Base-by-base conservation (phyloP, 2,888 invertebrate species). In the Lycia hirtaria region DNA sequence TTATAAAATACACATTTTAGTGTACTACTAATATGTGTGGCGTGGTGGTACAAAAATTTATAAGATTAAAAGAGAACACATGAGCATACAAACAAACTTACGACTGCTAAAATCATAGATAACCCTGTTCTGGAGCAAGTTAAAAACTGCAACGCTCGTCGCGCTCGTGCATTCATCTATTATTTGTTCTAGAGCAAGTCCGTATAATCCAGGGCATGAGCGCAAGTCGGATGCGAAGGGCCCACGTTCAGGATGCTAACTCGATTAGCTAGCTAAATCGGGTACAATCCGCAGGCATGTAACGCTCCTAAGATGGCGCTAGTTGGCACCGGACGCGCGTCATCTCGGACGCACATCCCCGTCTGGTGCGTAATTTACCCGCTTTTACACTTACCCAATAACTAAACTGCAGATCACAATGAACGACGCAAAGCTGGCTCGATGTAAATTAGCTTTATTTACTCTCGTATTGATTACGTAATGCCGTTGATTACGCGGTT, bases 301-400 rank as follows among this genome's bases (percentile, higher is more conserved):
- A 68, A 71, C 75, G 75, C 69, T 77, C 77, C 79, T 76, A 79
- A 83, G 79, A 83, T 78, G 83, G 83, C 74, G 75, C 72, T 74
- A 71, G 68, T 62, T 66, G 73, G 60, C 69, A 71, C 78, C 85
- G 87, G 88, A 87, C 75, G 75, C 78, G 75, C 88, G 87, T 89
- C 88, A 87, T 70, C 73, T 83, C 82, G 81, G 82, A 87, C 87
- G 87, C 81, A 87, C 86, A 85, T 88, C 87, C 89, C 85, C 80
- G 71, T 76, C 80, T 79, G 74, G 71, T 77, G 80, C 77, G 78
- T 81, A 83, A 81, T 85, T 83, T 80, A 80, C 77, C 76, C 76
- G 77, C 78, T 81, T 83, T 84, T 81, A 83, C 76, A 78, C 78
- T 75, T 71, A 72, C 67, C 67, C 65, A 67, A 60, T 61, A 71